Conservation (phyloP, 2,888 invertebrate genomes). For the Invenusta paracnida region DNA sequence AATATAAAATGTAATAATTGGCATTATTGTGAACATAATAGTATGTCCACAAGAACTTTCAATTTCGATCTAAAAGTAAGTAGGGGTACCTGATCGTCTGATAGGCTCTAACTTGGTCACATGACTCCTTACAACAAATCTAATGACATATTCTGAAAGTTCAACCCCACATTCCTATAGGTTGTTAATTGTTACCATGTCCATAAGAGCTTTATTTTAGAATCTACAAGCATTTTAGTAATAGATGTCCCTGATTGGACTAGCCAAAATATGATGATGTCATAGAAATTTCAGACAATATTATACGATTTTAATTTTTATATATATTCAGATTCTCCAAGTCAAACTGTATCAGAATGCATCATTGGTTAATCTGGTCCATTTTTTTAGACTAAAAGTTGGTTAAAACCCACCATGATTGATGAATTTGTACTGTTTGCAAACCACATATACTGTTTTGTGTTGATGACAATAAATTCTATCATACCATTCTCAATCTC, state of each 20-base stretch:
- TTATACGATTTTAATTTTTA: slow-evolving; percentile 26
- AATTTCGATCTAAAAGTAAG: too few species aligned
- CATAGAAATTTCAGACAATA: slow-evolving; percentile 19
- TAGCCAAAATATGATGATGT: slow-evolving; percentile 16
- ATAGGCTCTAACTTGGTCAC: not conserved
- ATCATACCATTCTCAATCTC: too few species aligned
- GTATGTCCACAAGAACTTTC: too few species aligned
- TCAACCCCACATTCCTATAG: slow-evolving; percentile 9
- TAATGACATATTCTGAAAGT: slow-evolving; percentile 23
- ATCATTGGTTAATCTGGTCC: slow-evolving; percentile 29
- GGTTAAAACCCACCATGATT: slow-evolving; percentile 6
- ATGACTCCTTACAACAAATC: slow-evolving; percentile 14
- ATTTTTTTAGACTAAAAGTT: slow-evolving; percentile 24
- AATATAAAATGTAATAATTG: too few species aligned
- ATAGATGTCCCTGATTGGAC: not conserved
- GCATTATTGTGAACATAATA: too few species aligned
- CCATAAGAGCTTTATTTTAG: slow-evolving; percentile 16
- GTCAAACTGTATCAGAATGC: slow-evolving; percentile 18
- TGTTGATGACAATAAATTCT: too few species aligned
- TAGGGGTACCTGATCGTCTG: too few species aligned
- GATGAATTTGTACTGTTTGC: too few species aligned
- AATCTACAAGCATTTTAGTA: slow-evolving; percentile 11
- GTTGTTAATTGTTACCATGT: slow-evolving; percentile 23
- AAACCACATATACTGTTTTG: too few species aligned
- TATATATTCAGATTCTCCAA: slow-evolving; percentile 20